phyloP scores from a whole-genome alignment of 2,888 invertebrate species.

The Drosophila pseudotakahashii region DNA sequence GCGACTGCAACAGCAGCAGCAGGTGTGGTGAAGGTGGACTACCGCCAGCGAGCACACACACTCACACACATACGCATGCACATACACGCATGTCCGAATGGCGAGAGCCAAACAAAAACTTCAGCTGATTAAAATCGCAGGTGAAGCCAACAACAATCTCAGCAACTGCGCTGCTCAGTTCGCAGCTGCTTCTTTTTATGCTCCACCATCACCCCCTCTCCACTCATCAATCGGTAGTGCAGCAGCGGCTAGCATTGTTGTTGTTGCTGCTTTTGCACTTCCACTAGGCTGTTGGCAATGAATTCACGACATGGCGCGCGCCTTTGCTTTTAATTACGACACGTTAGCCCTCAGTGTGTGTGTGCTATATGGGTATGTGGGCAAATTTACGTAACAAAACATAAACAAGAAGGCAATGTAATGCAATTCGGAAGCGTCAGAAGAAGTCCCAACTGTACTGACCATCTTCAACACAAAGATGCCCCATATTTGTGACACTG shows the following conservation, averaged over 20 bases:
- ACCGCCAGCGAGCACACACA: constrained; percentile 15
- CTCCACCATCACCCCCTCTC: neutral
- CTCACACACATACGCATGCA: too few relatives aligned
- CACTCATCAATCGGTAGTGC: neutral
- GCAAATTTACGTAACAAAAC: constrained; percentile 36
- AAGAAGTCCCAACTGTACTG: constrained; percentile 12
- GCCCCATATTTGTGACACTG: constrained; percentile 4
- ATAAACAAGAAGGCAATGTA: constrained; percentile 21
- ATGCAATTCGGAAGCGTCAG: constrained; percentile 7
- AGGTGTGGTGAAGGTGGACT: constrained; percentile 72
- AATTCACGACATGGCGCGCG: constrained; percentile 62
- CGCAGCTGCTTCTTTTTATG: constrained; percentile 16
- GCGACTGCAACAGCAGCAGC: constrained; percentile 52
- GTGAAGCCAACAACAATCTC: constrained; percentile 55
- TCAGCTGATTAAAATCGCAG: constrained; percentile 75
- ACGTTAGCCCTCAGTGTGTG: constrained; percentile 33
- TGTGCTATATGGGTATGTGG: constrained; percentile 6
- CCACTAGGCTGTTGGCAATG: constrained; percentile 63
- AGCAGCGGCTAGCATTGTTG: constrained; percentile 10
- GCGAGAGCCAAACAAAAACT: constrained; percentile 43
- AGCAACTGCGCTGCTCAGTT: constrained; percentile 8
- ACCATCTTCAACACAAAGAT: constrained; percentile 5
- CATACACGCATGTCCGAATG: constrained; percentile 4
- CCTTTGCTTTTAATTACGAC: constrained; percentile 75
- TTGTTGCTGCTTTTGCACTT: constrained; percentile 32